Base-by-base conservation (phyloP, 2,113 vertebrate species). In the Steatornis caripensis region DNA sequence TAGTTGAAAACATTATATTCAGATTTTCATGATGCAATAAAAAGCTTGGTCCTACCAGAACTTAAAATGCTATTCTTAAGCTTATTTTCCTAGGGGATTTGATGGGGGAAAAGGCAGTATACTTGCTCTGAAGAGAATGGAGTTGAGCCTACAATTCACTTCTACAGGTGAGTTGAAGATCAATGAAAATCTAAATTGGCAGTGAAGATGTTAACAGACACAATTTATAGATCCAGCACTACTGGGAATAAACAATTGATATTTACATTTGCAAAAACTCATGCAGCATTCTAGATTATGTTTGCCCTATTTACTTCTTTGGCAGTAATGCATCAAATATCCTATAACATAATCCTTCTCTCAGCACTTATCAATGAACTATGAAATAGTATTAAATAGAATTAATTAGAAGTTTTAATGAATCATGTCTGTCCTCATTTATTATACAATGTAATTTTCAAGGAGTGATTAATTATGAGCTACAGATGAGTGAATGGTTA, bases 371-470 rank as follows among this genome's bases (percentile, higher is more conserved):
- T 95, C 98, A 98, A 97, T 98, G 98, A 98, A 98, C 98, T 98
- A 98, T 98, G 98, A 98, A 98, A 98, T 97, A 96, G 97, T 97
- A 98, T 98, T 98, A 98, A 98, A 98, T 98, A 98, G 98, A 98
- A 98, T 98, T 98, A 98, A 98, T 98, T 98, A 98, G 97, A 98
- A 98, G 97, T 98, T 98, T 98, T 98, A 98, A 98, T 98, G 98
- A 98, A 98, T 98, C 97, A 98, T 98, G 97, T 98, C 98, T 98
- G 96, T 98, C 95, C 97, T 98, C 98, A 98, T 98, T 98, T 98
- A 98, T 98, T 98, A 98, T 97, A 98, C 97, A 98, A 97, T 98
- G 96, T 98, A 98, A 98, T 98, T 98, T 98, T 97, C 97, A 95
- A 95, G 95, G 96, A 98, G 95, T 98, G 98, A 98, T 98, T 98